A percentile compares a stretch with the other conserved stretches of the same genome.
Evolutionary conservation across 2,888 invertebrate species (phyloP).

Genomic region (Lasioglossum leucozonium): DNA sequence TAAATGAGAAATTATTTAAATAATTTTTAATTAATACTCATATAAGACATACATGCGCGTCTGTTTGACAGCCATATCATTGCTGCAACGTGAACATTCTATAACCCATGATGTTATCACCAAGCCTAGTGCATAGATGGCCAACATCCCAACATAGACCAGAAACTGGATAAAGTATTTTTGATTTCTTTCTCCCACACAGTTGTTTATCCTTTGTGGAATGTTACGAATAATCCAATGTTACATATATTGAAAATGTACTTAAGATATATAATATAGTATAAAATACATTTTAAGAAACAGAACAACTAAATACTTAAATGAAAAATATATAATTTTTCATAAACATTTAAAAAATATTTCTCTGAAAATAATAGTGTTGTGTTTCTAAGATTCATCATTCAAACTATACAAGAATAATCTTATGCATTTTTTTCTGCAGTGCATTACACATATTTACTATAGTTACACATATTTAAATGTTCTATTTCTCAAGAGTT

Average conservation of each 20-base stretch:
- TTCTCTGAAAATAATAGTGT: no score
- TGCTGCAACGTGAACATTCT: slow-evolving; percentile 89
- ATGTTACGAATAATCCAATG: slow-evolving; percentile 39
- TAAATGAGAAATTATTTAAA: slow-evolving; percentile 32
- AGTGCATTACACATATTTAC: no score
- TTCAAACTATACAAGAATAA: neutral
- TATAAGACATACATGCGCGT: slow-evolving; percentile 88
- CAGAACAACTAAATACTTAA: neutral
- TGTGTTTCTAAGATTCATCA: neutral
- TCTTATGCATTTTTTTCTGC: neutral
- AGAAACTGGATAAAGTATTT: slow-evolving; percentile 96
- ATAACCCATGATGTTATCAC: slow-evolving; percentile 90
- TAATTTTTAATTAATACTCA: slow-evolving; percentile 30
- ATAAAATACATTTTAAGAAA: neutral
- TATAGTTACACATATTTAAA: neutral
- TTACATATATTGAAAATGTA: slow-evolving; percentile 23
- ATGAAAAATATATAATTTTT: neutral
- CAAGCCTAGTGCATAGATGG: slow-evolving; percentile 89
- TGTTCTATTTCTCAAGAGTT: neutral
- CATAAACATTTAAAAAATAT: neutral
- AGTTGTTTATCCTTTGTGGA: slow-evolving; percentile 92
- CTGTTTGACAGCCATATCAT: slow-evolving; percentile 89
- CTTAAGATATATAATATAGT: neutral
- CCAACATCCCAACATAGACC: slow-evolving; percentile 90
- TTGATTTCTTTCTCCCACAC: slow-evolving; percentile 96